These are phyloP conservation scores for Archivesica marissinica DNA, from an alignment of 1,140 invertebrate genomes.

Conservation along the genomic window DNA sequence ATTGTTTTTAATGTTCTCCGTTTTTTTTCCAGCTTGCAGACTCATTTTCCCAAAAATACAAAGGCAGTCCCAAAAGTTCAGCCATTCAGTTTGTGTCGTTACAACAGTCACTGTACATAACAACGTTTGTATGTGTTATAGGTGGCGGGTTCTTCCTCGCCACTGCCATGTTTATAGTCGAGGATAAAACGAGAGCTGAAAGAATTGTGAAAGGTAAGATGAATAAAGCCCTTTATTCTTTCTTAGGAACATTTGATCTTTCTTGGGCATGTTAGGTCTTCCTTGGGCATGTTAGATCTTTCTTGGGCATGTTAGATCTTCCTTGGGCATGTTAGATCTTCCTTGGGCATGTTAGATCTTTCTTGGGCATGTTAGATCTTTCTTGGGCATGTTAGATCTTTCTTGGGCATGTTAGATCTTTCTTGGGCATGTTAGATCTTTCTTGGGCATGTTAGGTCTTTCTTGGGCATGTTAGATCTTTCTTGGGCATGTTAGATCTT, in stretches of 20 bases:
- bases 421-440: too few relatives aligned
- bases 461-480: too few relatives aligned
- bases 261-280: neutral
- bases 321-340: neutral
- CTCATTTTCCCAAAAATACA: conserved; percentile 67
- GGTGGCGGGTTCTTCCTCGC: conserved; percentile 96
- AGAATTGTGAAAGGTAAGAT: conserved; percentile 70
- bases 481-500: too few relatives aligned
- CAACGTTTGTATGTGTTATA: conserved; percentile 94
- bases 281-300: too few relatives aligned
- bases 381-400: neutral
- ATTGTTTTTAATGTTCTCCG: too few relatives aligned
- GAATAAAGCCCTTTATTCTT: neutral
- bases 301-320: too few relatives aligned
- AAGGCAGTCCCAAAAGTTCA: conserved; percentile 57
- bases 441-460: too few relatives aligned
- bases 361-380: neutral
- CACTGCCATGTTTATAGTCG: conserved; percentile 93
- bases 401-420: too few relatives aligned
- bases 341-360: neutral
- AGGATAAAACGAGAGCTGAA: conserved; percentile 89
- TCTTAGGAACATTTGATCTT: neutral
- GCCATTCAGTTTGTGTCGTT: conserved; percentile 89
- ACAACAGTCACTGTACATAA: conserved; percentile 96
- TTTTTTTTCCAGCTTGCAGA: conserved; percentile 81